Percentiles rank a stretch among this genome's conserved stretches.
Evolutionary conservation across 2,113 vertebrate genomes (phyloP).

Genomic region (Cryptomyrus ogoouensis): DNA sequence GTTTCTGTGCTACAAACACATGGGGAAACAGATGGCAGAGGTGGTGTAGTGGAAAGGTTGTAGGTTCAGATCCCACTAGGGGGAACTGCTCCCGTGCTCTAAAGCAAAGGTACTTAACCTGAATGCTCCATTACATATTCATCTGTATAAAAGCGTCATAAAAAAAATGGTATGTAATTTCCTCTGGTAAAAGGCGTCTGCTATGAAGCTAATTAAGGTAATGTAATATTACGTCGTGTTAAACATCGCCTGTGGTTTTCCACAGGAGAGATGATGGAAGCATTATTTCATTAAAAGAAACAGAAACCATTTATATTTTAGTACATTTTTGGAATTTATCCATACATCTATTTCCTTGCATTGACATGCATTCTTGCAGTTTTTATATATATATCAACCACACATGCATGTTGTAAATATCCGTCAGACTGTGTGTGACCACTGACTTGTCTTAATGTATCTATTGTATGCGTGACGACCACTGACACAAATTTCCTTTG

Average conservation of each 20-base stretch:
- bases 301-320: background rate
- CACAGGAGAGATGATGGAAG: background rate
- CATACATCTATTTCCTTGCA: background rate
- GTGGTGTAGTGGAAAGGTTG: slow-evolving; percentile 16
- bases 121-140: slow-evolving; percentile 2
- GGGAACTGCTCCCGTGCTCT: background rate
- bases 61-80: slow-evolving; percentile 15
- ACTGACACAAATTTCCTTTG: no score
- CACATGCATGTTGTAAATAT: background rate
- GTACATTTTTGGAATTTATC: background rate
- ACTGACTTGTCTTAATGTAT: background rate
- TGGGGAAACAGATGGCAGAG: slow-evolving; percentile 16
- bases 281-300: background rate
- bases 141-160: background rate
- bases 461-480: no score
- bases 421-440: background rate
- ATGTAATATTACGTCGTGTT: background rate
- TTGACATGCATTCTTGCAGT: background rate
- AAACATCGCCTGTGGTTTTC: background rate
- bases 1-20: background rate
- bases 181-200: background rate
- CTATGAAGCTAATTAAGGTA: slow-evolving; percentile 1
- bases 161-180: slow-evolving; percentile 2
- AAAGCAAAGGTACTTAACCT: slow-evolving; percentile 14
- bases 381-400: background rate